Base-by-base conservation (phyloP, 1,140 invertebrate genomes). In the Drosophila eugracilis region DNA sequence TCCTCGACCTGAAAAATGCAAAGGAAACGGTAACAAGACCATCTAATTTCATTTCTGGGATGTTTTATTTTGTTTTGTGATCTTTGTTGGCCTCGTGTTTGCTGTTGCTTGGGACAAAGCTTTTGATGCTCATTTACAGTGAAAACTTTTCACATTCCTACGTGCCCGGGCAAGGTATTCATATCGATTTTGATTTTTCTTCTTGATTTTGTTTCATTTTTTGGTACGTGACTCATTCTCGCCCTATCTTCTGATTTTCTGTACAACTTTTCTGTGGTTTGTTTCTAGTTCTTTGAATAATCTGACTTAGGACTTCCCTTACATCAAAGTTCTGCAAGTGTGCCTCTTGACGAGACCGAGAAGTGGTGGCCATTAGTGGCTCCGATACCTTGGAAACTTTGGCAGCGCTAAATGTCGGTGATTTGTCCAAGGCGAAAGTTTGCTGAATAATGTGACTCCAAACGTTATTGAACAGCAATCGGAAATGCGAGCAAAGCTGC, bases 151-250 rank as follows among this genome's bases (percentile, higher is more conserved):
- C 30, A 52, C 50, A 39, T 28, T 50, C 36, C n/a, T 44, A 50
- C 44, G 67, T 59, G 53, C 34, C 30, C 39, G 62, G 53, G 26
- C 19, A 49, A 14, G 41, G 52, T 58, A 32, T 36, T 54, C 34
- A 62, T 76, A 49, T 77, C 58, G 57, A 54, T 69, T 60, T 34
- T 42, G 69, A 54, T 55, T 59, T 55, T 59, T 72, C 34, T 34
- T 62, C 58, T 65, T 48, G 57, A 73, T 52, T 79, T 75, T 75
- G 71, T 72, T 76, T 73, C 59, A 42, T 76, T 69, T 75, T 62
- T 24, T 21, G 53, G 44, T 45, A 53, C 70, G 48, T 74, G 70
- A 74, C 69, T 62, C 76, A 78, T 62, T 78, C 50, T 36, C 14
- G 57, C 48, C 44, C 49, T 52, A 41, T 72, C 50, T 39, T 39